Conservation (phyloP, 2,113 vertebrate genomes). For the Uria lomvia region DNA sequence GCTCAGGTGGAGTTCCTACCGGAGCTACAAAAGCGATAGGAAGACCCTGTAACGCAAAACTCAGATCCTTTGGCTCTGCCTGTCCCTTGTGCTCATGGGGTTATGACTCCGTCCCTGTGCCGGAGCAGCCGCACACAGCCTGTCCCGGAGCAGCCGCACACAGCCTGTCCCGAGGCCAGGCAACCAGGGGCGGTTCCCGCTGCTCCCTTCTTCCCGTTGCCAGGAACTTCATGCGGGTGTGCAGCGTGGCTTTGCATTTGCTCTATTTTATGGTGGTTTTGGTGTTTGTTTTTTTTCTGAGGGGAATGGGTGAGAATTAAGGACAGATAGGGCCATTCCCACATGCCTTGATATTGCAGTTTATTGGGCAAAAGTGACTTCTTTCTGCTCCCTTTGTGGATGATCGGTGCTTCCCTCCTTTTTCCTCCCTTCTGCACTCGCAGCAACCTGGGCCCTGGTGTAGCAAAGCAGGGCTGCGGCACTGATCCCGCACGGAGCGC, state of each 20-base stretch:
- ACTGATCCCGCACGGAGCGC: background rate
- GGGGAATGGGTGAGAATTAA: background rate
- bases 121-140: background rate
- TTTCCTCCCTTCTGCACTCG: accelerated
- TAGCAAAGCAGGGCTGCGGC: background rate
- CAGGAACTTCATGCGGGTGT: accelerated
- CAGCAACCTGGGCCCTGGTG: background rate
- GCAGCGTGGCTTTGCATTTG: accelerated
- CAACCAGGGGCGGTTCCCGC: background rate
- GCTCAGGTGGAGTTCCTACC: accelerated
- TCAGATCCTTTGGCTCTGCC: background rate
- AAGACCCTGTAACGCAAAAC: background rate
- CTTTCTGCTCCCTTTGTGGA: background rate
- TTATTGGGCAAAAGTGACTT: background rate
- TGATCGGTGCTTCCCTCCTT: background rate
- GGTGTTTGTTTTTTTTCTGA: background rate
- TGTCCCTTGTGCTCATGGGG: background rate
- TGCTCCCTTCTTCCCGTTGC: background rate
- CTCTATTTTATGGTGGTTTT: background rate
- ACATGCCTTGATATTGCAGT: background rate
- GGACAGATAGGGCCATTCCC: background rate
- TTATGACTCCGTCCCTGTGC: background rate
- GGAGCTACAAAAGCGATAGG: accelerated
- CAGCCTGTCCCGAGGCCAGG: accelerated
- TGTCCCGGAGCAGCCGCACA: background rate